These are phyloP conservation scores for Tenebrio molitor DNA, from an alignment of 1,140 invertebrate genomes.

Conservation along the genomic window DNA sequence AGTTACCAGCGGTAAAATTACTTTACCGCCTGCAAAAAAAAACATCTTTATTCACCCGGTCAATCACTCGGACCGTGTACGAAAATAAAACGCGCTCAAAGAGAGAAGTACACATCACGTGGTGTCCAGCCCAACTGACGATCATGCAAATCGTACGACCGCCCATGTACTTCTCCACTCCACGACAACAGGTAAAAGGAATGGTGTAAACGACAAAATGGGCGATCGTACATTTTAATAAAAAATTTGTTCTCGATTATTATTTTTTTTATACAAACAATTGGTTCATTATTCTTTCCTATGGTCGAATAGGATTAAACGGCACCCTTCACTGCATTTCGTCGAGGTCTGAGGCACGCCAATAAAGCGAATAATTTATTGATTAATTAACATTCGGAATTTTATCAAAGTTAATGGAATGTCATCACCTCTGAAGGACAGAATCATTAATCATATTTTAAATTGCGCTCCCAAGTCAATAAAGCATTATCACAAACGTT, in stretches of 20 bases:
- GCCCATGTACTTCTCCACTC: no score
- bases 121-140: no score
- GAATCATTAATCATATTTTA: slow-evolving; percentile 10
- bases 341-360: background rate
- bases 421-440: slow-evolving; percentile 13
- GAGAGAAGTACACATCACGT: no score
- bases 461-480: slow-evolving; percentile 7
- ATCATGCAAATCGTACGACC: no score
- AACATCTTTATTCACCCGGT: background rate
- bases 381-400: slow-evolving; percentile 22
- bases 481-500: slow-evolving; percentile 4
- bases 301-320: slow-evolving; percentile 15
- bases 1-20: slow-evolving; percentile 91
- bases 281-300: no score
- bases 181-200: no score
- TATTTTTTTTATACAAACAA: no score
- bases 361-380: slow-evolving; percentile 4
- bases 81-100: no score
- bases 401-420: slow-evolving; percentile 9
- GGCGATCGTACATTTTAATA: no score
- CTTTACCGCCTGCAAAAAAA: slow-evolving; percentile 79
- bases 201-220: no score
- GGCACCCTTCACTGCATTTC: background rate
- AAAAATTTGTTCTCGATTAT: no score
- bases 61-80: no score